Conservation (phyloP, 2,113 vertebrate genomes). For the Corvus moneduloides region DNA sequence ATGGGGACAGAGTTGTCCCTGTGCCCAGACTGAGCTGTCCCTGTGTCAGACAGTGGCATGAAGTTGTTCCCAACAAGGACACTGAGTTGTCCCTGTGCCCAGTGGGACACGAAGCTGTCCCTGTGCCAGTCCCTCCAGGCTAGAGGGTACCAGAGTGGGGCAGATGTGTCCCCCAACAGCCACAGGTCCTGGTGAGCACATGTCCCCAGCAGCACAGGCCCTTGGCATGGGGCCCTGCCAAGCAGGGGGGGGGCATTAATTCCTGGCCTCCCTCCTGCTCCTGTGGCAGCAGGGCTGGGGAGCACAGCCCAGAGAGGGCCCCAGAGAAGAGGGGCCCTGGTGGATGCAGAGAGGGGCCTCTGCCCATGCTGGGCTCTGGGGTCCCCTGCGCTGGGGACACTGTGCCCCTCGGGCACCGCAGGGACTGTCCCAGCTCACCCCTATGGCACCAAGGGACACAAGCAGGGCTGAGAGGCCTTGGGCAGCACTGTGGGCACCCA, state of each 20-base stretch:
- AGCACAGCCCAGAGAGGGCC: not conserved
- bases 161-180: not conserved
- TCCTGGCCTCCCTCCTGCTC: not conserved
- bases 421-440: not conserved
- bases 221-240: not conserved
- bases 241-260: not conserved
- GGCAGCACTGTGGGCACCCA: not conserved
- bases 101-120: not conserved
- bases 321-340: not conserved
- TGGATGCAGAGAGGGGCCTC: not conserved
- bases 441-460: not conserved
- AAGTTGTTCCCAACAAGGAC: not conserved
- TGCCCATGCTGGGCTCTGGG: not conserved
- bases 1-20: not conserved
- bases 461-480: not conserved
- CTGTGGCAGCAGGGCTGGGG: not conserved
- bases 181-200: not conserved
- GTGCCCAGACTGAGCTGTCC: not conserved
- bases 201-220: accelerated
- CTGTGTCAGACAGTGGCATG: not conserved
- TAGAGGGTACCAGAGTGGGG: not conserved
- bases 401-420: accelerated
- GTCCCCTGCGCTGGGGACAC: not conserved
- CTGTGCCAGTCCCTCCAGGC: not conserved
- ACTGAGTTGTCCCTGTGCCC: not conserved